Evolutionary conservation across 2,113 vertebrate species (phyloP).

Genomic region (Marmota monax): DNA sequence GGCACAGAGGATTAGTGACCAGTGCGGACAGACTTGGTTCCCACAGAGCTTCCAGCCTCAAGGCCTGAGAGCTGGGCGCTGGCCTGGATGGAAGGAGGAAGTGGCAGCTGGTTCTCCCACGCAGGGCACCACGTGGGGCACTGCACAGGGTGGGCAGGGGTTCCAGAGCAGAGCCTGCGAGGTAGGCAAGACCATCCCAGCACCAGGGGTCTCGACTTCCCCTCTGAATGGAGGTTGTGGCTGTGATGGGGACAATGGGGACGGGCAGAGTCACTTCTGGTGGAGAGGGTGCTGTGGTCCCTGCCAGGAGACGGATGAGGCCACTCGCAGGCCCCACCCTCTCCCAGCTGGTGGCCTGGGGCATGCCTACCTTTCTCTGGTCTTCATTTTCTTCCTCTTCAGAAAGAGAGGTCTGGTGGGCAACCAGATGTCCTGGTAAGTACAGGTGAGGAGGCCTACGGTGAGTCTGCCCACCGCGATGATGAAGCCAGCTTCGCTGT

Average conservation of each 20-base stretch:
- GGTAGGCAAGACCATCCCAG: no score
- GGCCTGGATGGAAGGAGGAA: background rate
- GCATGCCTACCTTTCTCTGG: background rate
- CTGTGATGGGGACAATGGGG: no score
- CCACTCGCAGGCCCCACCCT: fast-evolving
- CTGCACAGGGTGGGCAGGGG: background rate
- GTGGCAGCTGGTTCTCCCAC: background rate
- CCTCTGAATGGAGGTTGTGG: background rate
- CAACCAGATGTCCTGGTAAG: no score
- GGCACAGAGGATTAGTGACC: background rate
- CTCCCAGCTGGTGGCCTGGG: background rate
- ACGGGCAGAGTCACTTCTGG: background rate
- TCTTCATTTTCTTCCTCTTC: background rate
- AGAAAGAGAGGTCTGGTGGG: background rate
- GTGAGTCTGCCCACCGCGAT: fast-evolving
- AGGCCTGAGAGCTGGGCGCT: background rate
- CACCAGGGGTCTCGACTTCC: fast-evolving
- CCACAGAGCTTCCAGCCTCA: background rate
- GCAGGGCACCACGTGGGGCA: background rate
- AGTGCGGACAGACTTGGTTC: background rate
- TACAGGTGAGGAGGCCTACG: fast-evolving
- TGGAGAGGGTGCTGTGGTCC: background rate
- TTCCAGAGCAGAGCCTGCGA: background rate
- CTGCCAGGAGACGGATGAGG: fast-evolving
- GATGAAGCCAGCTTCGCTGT: fast-evolving